Conservation (phyloP, 2,888 invertebrate genomes). For the Psococerastis gibbosa region DNA sequence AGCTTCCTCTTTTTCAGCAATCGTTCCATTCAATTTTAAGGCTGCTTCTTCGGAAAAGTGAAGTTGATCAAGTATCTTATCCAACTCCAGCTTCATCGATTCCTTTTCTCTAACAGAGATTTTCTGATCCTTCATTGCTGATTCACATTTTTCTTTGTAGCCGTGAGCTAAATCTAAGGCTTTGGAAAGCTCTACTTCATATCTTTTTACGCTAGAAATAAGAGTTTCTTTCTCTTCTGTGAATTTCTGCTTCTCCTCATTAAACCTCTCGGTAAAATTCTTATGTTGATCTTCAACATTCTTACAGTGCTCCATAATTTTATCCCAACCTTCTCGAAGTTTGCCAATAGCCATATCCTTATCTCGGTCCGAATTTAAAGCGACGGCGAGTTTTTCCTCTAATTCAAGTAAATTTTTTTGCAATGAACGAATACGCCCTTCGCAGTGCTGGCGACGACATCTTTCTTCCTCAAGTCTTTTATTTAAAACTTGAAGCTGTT, state of each 20-base stretch:
- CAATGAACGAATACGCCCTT: constrained; percentile 50
- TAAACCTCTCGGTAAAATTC: constrained; percentile 2
- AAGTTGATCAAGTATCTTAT: not conserved
- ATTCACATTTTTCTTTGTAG: constrained; percentile 43
- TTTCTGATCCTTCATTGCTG: constrained; percentile 31
- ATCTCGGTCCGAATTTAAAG: constrained; percentile 52
- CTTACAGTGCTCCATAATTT: constrained; percentile 25
- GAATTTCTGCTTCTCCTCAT: constrained; percentile 7
- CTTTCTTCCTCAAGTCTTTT: constrained; percentile 52
- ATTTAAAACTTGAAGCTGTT: constrained; percentile 15
- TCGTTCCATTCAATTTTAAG: constrained; percentile 28
- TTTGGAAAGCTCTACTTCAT: constrained; percentile 53
- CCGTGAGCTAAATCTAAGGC: constrained; percentile 46
- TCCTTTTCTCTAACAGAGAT: not conserved
- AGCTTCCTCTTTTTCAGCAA: constrained; percentile 23
- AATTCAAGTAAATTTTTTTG: constrained; percentile 55
- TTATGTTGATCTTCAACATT: constrained; percentile 19
- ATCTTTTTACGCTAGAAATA: constrained; percentile 32
- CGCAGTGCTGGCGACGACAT: constrained; percentile 58
- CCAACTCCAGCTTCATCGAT: not conserved
- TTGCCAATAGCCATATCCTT: constrained; percentile 50
- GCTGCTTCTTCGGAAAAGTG: constrained; percentile 12
- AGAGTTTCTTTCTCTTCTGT: constrained; percentile 9
- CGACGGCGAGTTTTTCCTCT: constrained; percentile 61
- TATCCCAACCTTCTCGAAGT: constrained; percentile 42